Conservation (phyloP, 2,888 invertebrate genomes). For the Drosophila borborema region DNA sequence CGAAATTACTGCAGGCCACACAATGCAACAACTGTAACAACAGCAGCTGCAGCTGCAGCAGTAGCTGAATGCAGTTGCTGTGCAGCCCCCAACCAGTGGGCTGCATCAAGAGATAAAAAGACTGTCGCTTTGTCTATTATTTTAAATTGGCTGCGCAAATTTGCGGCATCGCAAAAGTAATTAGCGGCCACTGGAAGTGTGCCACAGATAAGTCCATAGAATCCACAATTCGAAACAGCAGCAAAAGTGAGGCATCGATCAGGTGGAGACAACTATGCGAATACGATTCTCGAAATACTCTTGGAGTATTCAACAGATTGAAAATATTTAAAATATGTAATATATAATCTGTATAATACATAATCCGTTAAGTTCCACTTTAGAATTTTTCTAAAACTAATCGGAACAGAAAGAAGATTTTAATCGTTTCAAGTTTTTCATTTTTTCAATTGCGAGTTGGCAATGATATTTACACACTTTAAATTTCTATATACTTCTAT, state of each 20-base stretch:
- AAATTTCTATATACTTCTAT: neutral
- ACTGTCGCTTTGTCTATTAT: slow-evolving; percentile 72
- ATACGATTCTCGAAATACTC: neutral
- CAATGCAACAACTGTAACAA: slow-evolving; percentile 47
- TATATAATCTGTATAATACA: too few species aligned
- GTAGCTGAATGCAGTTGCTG: slow-evolving; percentile 21
- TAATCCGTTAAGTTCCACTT: too few species aligned
- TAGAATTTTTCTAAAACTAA: too few species aligned
- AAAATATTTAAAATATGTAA: too few species aligned
- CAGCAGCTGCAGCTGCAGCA: slow-evolving; percentile 23
- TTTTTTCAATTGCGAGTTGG: neutral
- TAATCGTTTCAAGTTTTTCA: neutral
- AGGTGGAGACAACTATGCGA: neutral
- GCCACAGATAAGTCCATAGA: slow-evolving; percentile 39
- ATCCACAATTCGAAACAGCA: slow-evolving; percentile 14
- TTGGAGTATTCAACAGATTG: neutral
- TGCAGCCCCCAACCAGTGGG: slow-evolving; percentile 29
- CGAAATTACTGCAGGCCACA: slow-evolving; percentile 65
- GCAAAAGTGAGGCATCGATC: neutral
- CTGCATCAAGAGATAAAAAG: slow-evolving; percentile 65
- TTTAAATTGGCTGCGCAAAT: slow-evolving; percentile 76
- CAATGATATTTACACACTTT: neutral
- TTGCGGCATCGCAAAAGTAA: slow-evolving; percentile 75
- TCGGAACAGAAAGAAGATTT: neutral
- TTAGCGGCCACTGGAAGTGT: slow-evolving; percentile 64